Conservation (phyloP, 1,140 invertebrate species). For the Hyles euphorbiae region DNA sequence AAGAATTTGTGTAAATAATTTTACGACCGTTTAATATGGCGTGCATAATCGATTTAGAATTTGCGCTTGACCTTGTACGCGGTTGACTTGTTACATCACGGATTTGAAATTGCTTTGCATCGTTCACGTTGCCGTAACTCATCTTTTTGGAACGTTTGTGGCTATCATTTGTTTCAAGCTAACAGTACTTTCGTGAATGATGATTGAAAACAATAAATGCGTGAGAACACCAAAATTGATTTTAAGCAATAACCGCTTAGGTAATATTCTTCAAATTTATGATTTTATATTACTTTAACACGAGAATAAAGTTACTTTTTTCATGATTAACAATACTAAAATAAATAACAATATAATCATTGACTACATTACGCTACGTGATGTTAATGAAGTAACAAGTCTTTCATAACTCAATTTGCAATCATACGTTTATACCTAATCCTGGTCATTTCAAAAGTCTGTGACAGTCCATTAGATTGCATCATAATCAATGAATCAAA, state of each 20-base stretch:
- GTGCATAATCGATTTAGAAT: conserved; percentile 36
- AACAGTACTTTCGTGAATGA: too few relatives aligned
- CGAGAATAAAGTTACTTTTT: too few relatives aligned
- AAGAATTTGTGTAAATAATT: conserved; percentile 12
- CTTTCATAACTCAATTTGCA: background rate
- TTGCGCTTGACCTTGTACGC: conserved; percentile 46
- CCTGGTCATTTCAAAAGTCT: conserved; percentile 1
- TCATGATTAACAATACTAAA: too few relatives aligned
- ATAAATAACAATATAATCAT: too few relatives aligned
- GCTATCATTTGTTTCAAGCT: too few relatives aligned
- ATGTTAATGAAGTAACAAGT: too few relatives aligned
- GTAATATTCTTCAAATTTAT: background rate
- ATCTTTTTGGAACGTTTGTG: background rate
- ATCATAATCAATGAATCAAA: conserved; percentile 22
- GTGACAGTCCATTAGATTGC: conserved; percentile 21
- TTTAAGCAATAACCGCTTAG: too few relatives aligned
- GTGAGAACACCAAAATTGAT: too few relatives aligned
- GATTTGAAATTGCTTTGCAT: conserved; percentile 6
- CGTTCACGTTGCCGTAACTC: background rate
- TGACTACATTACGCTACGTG: too few relatives aligned
- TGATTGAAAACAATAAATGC: too few relatives aligned
- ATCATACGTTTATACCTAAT: background rate
- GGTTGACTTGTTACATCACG: conserved; percentile 32
- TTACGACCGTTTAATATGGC: conserved; percentile 14
- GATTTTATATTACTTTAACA: too few relatives aligned